These are phyloP conservation scores for Sardina pilchardus DNA, from an alignment of 2,113 vertebrate species.

Conservation along the genomic window DNA sequence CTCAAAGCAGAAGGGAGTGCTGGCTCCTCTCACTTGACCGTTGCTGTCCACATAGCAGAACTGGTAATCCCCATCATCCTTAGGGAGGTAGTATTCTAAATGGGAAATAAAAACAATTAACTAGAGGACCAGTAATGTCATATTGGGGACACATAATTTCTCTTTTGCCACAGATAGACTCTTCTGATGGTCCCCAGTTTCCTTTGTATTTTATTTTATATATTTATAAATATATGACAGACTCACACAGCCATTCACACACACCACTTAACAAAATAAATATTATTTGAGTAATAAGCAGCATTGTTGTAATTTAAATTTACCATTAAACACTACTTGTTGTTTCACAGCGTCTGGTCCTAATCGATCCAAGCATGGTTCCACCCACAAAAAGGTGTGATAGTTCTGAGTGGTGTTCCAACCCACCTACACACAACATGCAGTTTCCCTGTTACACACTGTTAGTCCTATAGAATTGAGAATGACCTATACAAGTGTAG, in stretches of 20 bases:
- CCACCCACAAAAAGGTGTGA: slow-evolving; percentile 73
- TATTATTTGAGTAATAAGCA: background rate
- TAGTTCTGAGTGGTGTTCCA: slow-evolving; percentile 72
- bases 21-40: slow-evolving; percentile 72
- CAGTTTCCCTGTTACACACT: background rate
- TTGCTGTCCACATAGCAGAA: slow-evolving; percentile 74
- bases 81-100: slow-evolving; percentile 73
- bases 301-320: background rate
- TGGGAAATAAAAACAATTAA: background rate
- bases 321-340: slow-evolving; percentile 66
- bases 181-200: background rate
- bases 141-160: background rate
- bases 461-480: background rate
- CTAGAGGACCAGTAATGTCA: background rate
- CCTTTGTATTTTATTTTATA: background rate
- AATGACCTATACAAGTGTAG: background rate
- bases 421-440: slow-evolving; percentile 66
- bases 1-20: slow-evolving; percentile 73
- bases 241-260: background rate
- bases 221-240: background rate
- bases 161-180: background rate
- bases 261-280: background rate
- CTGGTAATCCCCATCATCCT: slow-evolving; percentile 76
- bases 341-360: slow-evolving; percentile 35
- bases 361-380: slow-evolving; percentile 40